phyloP scores from a whole-genome alignment of 1,140 invertebrate species.

The Octopus bimaculoides region DNA sequence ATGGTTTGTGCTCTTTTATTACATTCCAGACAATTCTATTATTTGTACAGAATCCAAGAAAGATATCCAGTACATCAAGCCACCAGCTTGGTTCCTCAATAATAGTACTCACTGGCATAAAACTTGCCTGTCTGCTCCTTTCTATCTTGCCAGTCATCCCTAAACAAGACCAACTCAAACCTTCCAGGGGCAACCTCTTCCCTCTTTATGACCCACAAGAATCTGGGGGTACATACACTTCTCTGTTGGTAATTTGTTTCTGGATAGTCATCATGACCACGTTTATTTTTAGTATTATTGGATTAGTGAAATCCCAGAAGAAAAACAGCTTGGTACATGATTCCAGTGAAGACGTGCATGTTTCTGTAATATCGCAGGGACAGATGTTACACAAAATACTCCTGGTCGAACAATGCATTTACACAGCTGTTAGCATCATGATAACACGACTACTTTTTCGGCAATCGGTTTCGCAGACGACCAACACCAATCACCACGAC shows the following conservation, averaged over 20 bases:
- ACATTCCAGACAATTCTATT: background rate
- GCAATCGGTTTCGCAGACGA: background rate
- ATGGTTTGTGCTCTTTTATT: background rate
- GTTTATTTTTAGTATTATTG: background rate
- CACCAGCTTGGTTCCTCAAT: background rate
- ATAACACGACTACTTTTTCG: background rate
- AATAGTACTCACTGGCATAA: background rate
- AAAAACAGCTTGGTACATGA: background rate
- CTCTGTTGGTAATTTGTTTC: background rate
- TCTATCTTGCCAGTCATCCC: background rate
- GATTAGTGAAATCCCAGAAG: background rate
- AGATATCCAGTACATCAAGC: background rate
- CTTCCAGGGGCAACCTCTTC: background rate
- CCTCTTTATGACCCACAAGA: background rate
- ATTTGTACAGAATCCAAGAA: slow-evolving; percentile 10
- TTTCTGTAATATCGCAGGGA: background rate
- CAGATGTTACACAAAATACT: background rate
- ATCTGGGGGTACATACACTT: background rate
- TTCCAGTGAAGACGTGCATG: background rate
- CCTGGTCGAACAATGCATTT: background rate
- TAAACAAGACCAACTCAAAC: background rate
- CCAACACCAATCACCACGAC: background rate
- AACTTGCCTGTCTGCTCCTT: background rate
- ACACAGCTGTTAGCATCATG: background rate
- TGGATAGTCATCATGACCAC: background rate